Evolutionary conservation across 2,888 invertebrate genomes (phyloP).

Genomic region (Athetis lepigone): DNA sequence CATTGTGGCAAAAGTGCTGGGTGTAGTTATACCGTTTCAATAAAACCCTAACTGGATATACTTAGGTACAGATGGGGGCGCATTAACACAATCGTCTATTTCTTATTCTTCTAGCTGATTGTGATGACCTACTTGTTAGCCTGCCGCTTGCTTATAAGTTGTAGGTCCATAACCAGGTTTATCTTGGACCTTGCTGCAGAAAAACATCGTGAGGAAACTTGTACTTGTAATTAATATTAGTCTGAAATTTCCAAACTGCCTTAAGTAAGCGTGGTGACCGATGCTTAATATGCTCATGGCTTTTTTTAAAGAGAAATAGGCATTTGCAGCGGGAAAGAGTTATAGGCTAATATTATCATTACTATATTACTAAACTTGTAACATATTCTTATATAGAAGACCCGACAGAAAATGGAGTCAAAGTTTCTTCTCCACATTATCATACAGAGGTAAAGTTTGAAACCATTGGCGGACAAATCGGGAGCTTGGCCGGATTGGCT

Average conservation of each 20-base stretch:
- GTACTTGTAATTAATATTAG: neutral
- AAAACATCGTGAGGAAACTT: neutral
- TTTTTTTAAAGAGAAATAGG: too few relatives aligned
- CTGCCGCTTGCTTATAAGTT: neutral
- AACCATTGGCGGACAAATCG: conserved; percentile 48
- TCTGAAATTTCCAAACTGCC: neutral
- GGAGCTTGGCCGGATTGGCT: conserved; percentile 33
- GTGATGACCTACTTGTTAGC: neutral
- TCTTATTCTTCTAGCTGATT: neutral
- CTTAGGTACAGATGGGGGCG: neutral
- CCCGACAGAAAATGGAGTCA: neutral
- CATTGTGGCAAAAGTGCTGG: neutral
- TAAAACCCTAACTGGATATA: neutral
- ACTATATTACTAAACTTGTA: neutral
- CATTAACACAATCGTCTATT: too few relatives aligned
- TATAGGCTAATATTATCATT: too few relatives aligned
- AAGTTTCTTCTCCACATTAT: conserved; percentile 14
- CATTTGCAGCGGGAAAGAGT: too few relatives aligned
- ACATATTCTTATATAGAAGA: neutral
- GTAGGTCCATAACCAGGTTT: too few relatives aligned
- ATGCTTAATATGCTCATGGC: too few relatives aligned
- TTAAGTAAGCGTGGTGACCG: neutral
- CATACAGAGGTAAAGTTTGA: conserved; percentile 28
- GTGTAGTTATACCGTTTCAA: neutral
- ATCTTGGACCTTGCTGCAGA: neutral